Base-by-base conservation (phyloP, 1,140 invertebrate species). In the Bemisia tabaci region DNA sequence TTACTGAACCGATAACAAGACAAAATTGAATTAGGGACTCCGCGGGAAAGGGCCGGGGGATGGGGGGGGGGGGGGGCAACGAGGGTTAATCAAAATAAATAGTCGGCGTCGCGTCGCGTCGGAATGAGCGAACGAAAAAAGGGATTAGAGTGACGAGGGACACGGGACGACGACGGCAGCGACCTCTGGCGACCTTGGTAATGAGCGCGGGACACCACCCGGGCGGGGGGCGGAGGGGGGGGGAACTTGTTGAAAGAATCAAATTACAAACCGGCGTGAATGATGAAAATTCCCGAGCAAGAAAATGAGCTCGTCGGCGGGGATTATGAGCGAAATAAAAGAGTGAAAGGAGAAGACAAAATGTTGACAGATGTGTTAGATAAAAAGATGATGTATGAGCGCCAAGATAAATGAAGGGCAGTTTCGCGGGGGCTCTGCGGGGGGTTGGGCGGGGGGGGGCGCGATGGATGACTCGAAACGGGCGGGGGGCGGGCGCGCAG, bases 231-330 rank as follows among this genome's bases (percentile, higher is more conserved):
- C 22, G 22, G 12, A 22, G 65, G 23, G 59, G 33, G n/a, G 26
- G 65, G 33, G 25, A 66, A 59, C 24, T 59, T 27, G 65, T 60
- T 58, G 59, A 24, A 59, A 26, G 48, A 59, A 66, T 59, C 25
- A 24, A 26, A 24, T 26, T 9, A 48, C 33, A 48, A 63, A 64
- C 68, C 61, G 70, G 26, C 59, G 12, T n/a, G 62, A 73, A 73
- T 62, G 72, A 69, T 69, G 69, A 59, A 60, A 63, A 26, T 59
- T 23, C 64, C 60, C 23, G 33, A 67, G 70, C 69, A 65, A 70
- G 71, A 69, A 65, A 59, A 59, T 69, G 68, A 67, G 33, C 17
- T 17, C 5, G 33, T 9, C 33, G 33, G 5, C 33, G 33, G 17
- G 65, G 60, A 62, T 22, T 61, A 1, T 24, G 61, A 64, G 26